phyloP scores from a whole-genome alignment of 2,113 vertebrate species.

The Rhineura floridana region DNA sequence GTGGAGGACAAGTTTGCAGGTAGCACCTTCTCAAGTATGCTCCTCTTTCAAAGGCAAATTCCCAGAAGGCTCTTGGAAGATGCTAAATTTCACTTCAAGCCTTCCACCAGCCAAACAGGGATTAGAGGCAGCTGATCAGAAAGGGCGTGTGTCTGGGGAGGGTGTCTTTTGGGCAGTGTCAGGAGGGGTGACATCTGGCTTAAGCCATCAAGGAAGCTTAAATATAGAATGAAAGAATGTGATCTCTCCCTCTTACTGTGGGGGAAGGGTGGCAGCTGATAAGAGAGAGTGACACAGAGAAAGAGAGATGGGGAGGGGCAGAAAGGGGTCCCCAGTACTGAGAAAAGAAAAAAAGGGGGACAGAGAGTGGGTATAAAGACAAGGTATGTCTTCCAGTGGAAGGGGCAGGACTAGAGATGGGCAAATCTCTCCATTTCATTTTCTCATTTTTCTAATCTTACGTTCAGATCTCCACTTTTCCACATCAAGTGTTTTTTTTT shows the following conservation, averaged over 20 bases:
- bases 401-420: not conserved
- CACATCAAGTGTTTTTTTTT: no score
- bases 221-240: slow-evolving; percentile 23
- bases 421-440: no score
- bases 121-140: slow-evolving; percentile 21
- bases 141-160: not conserved
- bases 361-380: no score
- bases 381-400: not conserved
- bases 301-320: not conserved
- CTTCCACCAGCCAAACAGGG: not conserved
- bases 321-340: not conserved
- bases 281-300: not conserved
- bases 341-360: not conserved
- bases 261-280: not conserved
- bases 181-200: not conserved
- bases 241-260: not conserved
- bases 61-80: not conserved
- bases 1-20: not conserved
- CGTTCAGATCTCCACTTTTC: no score
- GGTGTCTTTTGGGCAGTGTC: not conserved
- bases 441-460: no score
- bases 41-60: slow-evolving; percentile 11
- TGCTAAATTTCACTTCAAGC: slow-evolving; percentile 14
- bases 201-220: slow-evolving; percentile 19
- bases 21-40: not conserved